Evolutionary conservation across 1,140 invertebrate species (phyloP), one percentile per base, ranked within the genome.

Genomic region (Oryctes rhinoceros): DNA sequence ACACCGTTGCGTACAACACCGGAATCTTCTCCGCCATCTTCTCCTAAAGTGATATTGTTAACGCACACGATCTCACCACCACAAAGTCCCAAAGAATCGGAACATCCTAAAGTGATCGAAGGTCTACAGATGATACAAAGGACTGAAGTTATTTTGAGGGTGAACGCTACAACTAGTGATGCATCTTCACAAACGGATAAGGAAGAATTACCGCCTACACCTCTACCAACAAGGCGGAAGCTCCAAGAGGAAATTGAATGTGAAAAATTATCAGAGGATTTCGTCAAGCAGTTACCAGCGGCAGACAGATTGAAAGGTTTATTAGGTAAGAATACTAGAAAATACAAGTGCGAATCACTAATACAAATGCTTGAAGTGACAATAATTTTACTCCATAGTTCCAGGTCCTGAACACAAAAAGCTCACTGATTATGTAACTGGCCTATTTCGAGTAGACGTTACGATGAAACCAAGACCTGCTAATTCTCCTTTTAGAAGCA

Each of bases 211-310:
- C 82, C 85, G 9, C 82, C 84, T 11, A 86, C 84, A 4, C 87
- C 87, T 3, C 81, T 88, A 9, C 87, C 85, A 3, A 87, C 89
- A 49, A 87, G 88, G 10, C 87, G 88, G 76, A 93, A 93, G 76
- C 88, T 93, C 15, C 91, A 92, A 76, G 95, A 96, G 85, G 95
- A 96, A 87, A 90, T 95, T 79, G 95, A 96, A 82, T 96, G 94
- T 88, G 95, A 96, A 83, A 89, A 92, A 83, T 89, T 95, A 78
- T 94, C 93, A 24, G 86, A 92, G 81, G 93, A 95, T 85, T 89
- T 96, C 67, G 92, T 92, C 39, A 92, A 91, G 86, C 92, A 94
- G 80, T 88, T 96, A 78, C 89, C 90, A 44, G 91, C 92, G 15
- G 90, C 91, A 44, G 92, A 94, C 82, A 93, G 92, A 85, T 90